Evolutionary conservation across 2,113 vertebrate genomes (phyloP), one percentile per base, ranked within the genome.

Genomic region (Chinchilla lanigera): DNA sequence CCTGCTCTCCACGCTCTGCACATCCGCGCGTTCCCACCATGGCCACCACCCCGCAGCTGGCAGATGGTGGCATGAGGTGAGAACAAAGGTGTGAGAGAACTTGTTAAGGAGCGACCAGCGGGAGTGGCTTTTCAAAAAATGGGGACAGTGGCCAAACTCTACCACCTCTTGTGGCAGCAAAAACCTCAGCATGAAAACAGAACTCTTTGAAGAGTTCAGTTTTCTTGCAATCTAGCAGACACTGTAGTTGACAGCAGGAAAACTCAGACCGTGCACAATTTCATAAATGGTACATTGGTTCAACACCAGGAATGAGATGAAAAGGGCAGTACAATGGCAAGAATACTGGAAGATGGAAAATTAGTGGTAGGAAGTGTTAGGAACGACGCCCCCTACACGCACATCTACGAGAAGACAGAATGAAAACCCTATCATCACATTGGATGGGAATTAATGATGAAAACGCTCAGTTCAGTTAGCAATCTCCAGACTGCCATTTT

Each of bases 21-120:
- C 50, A 30, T 3, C 1, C 1, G 1, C 30, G n/a, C 28, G 54
- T 5, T 11, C n/a, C 17, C 35, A 52, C 35, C 33, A 33, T 2
- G 3, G 9, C 33, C 75, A 50, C 33, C 10, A 20, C 26, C 33
- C 30, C 47, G 33, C 35, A n/a, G 10, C 22, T 54, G 28, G 9
- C 4, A 58, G 69, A 77, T 77, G 44, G 35, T n/a, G 17, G 11
- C 5, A 0, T 2, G 4, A 26, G 4, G 22, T 24, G 35, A 41
- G 19, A 19, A 3, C 1, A 4, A 24, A 71, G 67, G 14, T 28
- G n/a, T 17, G 13, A 44, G 0, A 26, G 88, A 47, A 12, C 50
- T 9, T 26, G 41, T 11, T 33, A 41, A 80, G 61, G 30, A 19
- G 75, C 41, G 3, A 24, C 19, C 10, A 28, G 2, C 50, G 41